Evolutionary conservation across 2,113 vertebrate genomes (phyloP).

Genomic region (Equus przewalskii): DNA sequence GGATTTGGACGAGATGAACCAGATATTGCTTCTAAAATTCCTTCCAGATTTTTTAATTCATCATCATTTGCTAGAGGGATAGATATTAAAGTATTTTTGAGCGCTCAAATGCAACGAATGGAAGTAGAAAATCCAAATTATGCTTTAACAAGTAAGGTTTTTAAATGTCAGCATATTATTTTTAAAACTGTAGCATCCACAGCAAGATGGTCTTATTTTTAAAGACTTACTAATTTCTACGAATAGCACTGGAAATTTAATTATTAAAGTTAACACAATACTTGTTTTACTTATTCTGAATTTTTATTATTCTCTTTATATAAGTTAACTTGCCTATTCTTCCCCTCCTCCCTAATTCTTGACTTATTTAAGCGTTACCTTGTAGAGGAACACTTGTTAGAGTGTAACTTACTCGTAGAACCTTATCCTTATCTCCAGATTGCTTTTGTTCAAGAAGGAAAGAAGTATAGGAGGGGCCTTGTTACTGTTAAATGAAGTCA

Average conservation of each 20-base stretch:
- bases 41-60: slow-evolving; percentile 95
- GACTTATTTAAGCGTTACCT: background rate
- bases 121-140: slow-evolving; percentile 99
- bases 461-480: background rate
- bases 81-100: slow-evolving; percentile 98
- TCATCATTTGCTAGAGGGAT: slow-evolving; percentile 96
- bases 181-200: background rate
- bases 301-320: slow-evolving; percentile 44
- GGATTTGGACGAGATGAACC: slow-evolving; percentile 98
- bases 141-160: slow-evolving; percentile 96
- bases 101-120: slow-evolving; percentile 97
- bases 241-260: slow-evolving; percentile 13
- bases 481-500: slow-evolving; percentile 29
- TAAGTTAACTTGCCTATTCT: background rate
- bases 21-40: slow-evolving; percentile 96
- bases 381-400: background rate
- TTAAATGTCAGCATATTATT: slow-evolving; percentile 46
- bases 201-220: background rate
- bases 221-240: slow-evolving; percentile 37
- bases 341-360: background rate
- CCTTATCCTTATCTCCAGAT: background rate
- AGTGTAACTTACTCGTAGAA: background rate
- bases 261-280: slow-evolving; percentile 4
- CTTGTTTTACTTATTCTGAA: slow-evolving; percentile 11
- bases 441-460: slow-evolving; percentile 48